A percentile compares a stretch with the other conserved stretches of the same genome.
Evolutionary conservation across 2,888 invertebrate species (phyloP).

Genomic region (Carabus problematicus): DNA sequence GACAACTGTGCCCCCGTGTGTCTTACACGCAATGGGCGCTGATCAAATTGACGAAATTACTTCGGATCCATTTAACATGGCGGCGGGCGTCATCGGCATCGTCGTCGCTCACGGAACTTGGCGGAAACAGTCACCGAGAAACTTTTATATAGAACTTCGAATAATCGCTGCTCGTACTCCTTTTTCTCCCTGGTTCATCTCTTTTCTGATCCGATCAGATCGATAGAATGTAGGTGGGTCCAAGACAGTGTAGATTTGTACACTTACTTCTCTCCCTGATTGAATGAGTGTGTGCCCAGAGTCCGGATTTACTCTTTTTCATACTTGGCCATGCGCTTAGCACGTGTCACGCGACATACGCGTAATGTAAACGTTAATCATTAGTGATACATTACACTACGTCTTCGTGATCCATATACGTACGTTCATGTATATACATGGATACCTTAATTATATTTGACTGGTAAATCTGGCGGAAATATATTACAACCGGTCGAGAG

Average conservation of each 20-base stretch:
- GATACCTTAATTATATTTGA: no score
- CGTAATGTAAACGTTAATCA: no score
- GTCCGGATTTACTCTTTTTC: no score
- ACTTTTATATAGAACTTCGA: slow-evolving; percentile 42
- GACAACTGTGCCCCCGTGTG: slow-evolving; percentile 42
- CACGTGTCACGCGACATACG: slow-evolving; percentile 8
- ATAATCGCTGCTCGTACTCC: slow-evolving; percentile 10
- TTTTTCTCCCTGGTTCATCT: slow-evolving; percentile 18
- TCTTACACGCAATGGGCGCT: slow-evolving; percentile 43
- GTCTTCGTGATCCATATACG: no score
- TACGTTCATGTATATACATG: no score
- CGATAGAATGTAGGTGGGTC: slow-evolving; percentile 45
- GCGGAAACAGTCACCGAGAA: slow-evolving; percentile 31
- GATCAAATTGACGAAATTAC: slow-evolving; percentile 58
- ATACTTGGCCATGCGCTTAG: neutral
- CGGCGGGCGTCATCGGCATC: slow-evolving; percentile 42
- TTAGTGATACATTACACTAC: no score
- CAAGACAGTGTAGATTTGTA: no score
- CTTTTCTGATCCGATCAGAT: slow-evolving; percentile 41
- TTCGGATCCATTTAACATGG: slow-evolving; percentile 60
- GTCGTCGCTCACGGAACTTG: slow-evolving; percentile 10
- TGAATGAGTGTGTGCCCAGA: no score
- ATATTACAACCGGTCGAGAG: no score
- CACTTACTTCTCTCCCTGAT: no score
- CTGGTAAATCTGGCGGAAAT: no score